These are phyloP conservation scores for Ostrea denselamellosa DNA, from an alignment of 1,140 invertebrate genomes.

Conservation along the genomic window DNA sequence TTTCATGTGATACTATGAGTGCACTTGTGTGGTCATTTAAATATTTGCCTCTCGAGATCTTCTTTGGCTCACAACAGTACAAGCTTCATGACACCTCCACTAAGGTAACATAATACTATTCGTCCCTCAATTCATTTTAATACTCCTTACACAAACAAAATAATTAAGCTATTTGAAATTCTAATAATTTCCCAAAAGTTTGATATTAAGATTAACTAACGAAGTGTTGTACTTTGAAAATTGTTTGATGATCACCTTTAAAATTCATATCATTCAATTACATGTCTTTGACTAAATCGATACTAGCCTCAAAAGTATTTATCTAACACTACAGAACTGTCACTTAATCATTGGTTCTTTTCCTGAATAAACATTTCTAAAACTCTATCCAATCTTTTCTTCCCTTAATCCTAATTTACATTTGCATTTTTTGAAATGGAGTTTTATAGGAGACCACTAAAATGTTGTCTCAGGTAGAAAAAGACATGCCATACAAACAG, in stretches of 20 bases:
- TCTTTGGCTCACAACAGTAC: background rate
- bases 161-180: constrained; percentile 29
- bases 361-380: constrained; percentile 26
- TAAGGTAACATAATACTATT: background rate
- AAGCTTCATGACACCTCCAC: background rate
- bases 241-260: constrained; percentile 30
- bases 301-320: constrained; percentile 30
- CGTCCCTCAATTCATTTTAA: background rate
- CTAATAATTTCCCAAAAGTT: constrained; percentile 29
- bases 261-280: constrained; percentile 35
- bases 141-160: constrained; percentile 25
- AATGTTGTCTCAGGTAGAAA: constrained; percentile 26
- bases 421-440: constrained; percentile 22
- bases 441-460: background rate
- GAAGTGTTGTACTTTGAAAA: constrained; percentile 20
- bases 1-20: background rate
- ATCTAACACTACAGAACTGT: constrained; percentile 11
- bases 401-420: constrained; percentile 21
- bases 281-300: constrained; percentile 20
- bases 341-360: background rate
- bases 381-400: constrained; percentile 32
- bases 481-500: constrained; percentile 17
- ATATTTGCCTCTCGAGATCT: background rate
- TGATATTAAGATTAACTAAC: constrained; percentile 22
- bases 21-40: constrained; percentile 14